Evolutionary conservation across 2,888 invertebrate species (phyloP).

Genomic region (Luperina testacea): DNA sequence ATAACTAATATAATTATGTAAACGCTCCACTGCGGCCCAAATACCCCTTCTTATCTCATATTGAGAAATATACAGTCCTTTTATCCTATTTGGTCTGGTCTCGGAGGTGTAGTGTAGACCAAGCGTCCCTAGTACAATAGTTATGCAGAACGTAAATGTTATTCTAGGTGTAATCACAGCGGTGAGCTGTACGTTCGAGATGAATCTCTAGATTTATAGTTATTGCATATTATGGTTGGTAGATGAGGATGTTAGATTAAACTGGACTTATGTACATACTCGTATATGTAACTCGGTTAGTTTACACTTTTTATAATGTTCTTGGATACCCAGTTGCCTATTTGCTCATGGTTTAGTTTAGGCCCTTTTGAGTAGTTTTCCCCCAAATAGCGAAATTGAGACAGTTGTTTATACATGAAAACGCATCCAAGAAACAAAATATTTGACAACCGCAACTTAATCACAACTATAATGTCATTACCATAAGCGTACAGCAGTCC

Average conservation of each 20-base stretch:
- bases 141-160: conserved; percentile 46
- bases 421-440: not conserved
- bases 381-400: not conserved
- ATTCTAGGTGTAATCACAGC: conserved; percentile 45
- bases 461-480: not conserved
- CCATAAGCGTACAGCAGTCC: not conserved
- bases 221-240: conserved; percentile 42
- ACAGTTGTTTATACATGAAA: not conserved
- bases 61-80: not conserved
- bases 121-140: conserved; percentile 11
- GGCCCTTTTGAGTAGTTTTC: not conserved
- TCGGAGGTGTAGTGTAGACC: conserved; percentile 24
- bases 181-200: conserved; percentile 25
- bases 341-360: not conserved
- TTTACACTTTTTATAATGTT: not conserved
- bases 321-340: not conserved
- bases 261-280: not conserved
- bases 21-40: not conserved
- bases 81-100: conserved; percentile 3
- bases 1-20: not conserved
- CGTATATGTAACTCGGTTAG: not conserved
- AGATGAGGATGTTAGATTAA: conserved; percentile 1
- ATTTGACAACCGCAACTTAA: not conserved
- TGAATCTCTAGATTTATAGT: conserved; percentile 53
- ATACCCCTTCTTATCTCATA: no score